Conservation (phyloP, 2,797 vertebrate species). For the Spinus olivaceus region DNA sequence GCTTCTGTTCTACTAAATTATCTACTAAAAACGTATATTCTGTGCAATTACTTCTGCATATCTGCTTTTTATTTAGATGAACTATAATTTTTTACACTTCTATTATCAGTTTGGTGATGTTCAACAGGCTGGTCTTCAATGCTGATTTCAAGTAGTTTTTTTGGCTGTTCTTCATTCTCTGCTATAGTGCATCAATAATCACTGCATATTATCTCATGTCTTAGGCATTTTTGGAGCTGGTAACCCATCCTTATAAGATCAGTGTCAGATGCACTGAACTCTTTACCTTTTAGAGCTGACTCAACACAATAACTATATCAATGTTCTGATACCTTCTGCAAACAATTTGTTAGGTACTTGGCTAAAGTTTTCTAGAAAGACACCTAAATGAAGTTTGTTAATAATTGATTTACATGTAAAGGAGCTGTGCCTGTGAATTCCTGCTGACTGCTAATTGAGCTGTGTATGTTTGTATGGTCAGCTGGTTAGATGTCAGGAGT, state of each 20-base stretch:
- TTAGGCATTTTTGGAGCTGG: conserved; percentile 1
- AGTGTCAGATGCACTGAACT: conserved; percentile 18
- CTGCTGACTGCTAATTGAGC: conserved; percentile 34
- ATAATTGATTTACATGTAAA: conserved; percentile 62
- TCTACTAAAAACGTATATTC: background rate
- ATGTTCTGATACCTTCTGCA: conserved; percentile 65
- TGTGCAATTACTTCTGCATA: background rate
- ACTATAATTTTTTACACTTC: background rate
- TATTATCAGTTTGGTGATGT: background rate
- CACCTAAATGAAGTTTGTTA: conserved; percentile 40
- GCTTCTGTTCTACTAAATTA: background rate
- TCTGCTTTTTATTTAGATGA: background rate
- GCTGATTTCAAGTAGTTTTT: background rate
- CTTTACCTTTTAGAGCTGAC: conserved; percentile 48
- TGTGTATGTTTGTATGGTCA: conserved; percentile 35
- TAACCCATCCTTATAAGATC: conserved; percentile 34
- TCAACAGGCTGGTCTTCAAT: background rate
- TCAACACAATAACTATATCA: conserved; percentile 51
- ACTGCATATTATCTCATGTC: background rate
- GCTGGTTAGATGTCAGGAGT: conserved; percentile 41
- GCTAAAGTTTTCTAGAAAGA: conserved; percentile 67
- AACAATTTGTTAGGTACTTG: conserved; percentile 60
- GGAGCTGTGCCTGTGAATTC: conserved; percentile 39
- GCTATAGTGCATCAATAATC: background rate
- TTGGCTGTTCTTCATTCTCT: background rate